Evolutionary conservation across 2,113 vertebrate species (phyloP).

Genomic region (Rhadina sibilatrix): DNA sequence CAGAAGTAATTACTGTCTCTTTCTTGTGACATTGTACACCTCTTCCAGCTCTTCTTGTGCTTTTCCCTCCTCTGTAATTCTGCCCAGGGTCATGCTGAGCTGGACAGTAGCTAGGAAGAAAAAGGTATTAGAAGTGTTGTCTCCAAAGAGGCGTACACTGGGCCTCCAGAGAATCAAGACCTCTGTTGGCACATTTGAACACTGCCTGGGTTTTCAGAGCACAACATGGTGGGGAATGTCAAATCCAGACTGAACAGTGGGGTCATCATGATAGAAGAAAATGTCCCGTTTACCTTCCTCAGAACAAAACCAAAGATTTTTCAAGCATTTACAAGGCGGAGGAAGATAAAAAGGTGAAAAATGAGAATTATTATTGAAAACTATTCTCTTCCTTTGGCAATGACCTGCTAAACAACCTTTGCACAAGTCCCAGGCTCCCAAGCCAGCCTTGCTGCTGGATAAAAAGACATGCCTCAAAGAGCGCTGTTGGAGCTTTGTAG

Average conservation of each 20-base stretch:
- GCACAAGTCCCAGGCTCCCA: not conserved
- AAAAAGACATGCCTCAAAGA: not conserved
- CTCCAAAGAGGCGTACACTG: not conserved
- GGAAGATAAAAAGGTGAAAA: not conserved
- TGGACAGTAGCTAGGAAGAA: not conserved
- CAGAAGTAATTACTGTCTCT: not conserved
- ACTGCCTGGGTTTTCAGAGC: not conserved
- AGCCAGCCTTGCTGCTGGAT: not conserved
- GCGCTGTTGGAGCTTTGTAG: not conserved
- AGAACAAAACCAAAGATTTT: not conserved
- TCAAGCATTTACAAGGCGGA: not conserved
- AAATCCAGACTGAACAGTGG: rapidly evolving
- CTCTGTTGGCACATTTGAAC: not conserved
- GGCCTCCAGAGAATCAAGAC: not conserved
- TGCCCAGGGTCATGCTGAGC: not conserved
- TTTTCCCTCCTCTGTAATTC: not conserved
- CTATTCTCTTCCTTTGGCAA: not conserved
- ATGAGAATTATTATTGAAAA: not conserved
- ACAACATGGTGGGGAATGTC: not conserved
- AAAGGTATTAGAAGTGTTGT: not conserved
- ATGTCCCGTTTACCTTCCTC: not conserved
- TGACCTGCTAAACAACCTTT: not conserved
- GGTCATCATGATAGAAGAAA: not conserved
- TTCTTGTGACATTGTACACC: rapidly evolving
- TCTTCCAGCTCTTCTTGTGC: not conserved